Evolutionary conservation across 2,113 vertebrate genomes (phyloP).

Genomic region (Corythoichthys haematopterus): DNA sequence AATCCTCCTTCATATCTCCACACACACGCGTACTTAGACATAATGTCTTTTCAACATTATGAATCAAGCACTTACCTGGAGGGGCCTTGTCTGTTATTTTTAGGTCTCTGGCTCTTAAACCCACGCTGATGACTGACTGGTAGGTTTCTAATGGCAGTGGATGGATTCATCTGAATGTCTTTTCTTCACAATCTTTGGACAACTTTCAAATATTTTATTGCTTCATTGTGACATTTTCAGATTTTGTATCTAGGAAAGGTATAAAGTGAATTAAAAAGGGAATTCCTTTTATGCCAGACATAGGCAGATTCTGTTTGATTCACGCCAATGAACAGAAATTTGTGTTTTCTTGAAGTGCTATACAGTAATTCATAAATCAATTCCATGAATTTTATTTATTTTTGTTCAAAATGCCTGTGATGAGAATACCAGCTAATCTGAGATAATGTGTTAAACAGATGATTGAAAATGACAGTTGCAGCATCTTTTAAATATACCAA

Average conservation of each 20-base stretch:
- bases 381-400: slow-evolving; percentile 31
- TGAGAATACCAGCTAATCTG: slow-evolving; percentile 65
- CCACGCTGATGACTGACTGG: slow-evolving; percentile 15
- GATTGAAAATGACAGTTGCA: slow-evolving; percentile 31
- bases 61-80: slow-evolving; percentile 40
- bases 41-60: slow-evolving; percentile 41
- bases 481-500: slow-evolving; percentile 32
- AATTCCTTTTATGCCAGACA: background rate
- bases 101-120: slow-evolving; percentile 27
- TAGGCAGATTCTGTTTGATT: slow-evolving; percentile 3
- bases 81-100: slow-evolving; percentile 33
- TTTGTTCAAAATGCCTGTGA: slow-evolving; percentile 39
- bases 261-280: slow-evolving; percentile 21
- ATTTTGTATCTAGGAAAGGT: slow-evolving; percentile 11
- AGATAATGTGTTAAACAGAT: slow-evolving; percentile 60
- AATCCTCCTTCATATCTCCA: no score
- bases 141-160: slow-evolving; percentile 1
- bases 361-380: slow-evolving; percentile 24
- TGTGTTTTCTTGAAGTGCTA: slow-evolving; percentile 15
- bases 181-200: background rate
- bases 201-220: slow-evolving; percentile 14
- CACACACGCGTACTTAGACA: slow-evolving; percentile 35
- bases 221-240: slow-evolving; percentile 3
- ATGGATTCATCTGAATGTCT: slow-evolving; percentile 4
- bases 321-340: slow-evolving; percentile 14